Conservation (phyloP, 2,797 vertebrate species). For the Crax fasciolata region DNA sequence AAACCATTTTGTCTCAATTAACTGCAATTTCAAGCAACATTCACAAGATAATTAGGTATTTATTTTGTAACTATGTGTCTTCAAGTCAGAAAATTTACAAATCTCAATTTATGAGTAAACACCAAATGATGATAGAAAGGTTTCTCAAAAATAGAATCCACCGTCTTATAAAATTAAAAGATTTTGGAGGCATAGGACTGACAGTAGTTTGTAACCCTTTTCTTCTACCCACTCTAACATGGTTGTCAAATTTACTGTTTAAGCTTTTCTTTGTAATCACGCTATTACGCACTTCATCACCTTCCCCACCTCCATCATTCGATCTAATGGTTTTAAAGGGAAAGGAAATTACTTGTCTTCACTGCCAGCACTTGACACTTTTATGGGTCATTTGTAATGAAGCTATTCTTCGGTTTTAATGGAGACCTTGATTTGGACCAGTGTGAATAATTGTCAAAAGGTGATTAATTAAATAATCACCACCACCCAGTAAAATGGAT, state of each 20-base stretch:
- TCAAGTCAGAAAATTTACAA: background rate
- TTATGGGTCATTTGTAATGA: constrained; percentile 90
- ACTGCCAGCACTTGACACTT: constrained; percentile 86
- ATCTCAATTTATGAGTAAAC: background rate
- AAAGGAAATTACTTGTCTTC: constrained; percentile 87
- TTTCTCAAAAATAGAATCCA: background rate
- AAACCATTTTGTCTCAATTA: background rate
- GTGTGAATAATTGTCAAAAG: constrained; percentile 88
- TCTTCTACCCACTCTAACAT: constrained; percentile 55
- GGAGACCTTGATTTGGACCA: constrained; percentile 87
- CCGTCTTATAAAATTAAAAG: constrained; percentile 42
- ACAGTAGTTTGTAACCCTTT: constrained; percentile 47
- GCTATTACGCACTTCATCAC: constrained; percentile 78
- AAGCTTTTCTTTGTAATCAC: constrained; percentile 83
- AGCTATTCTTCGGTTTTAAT: constrained; percentile 88
- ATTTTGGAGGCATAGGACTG: constrained; percentile 18
- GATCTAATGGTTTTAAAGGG: constrained; percentile 84
- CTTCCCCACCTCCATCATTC: constrained; percentile 79
- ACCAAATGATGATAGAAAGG: background rate
- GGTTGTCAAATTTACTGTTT: constrained; percentile 79
- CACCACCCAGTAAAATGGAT: constrained; percentile 85
- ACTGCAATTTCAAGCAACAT: background rate
- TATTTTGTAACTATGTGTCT: background rate
- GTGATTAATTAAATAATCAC: constrained; percentile 91
- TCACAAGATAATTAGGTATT: background rate